Evolutionary conservation across 2,113 vertebrate species (phyloP).

Genomic region (Tragelaphus strepsiceros): DNA sequence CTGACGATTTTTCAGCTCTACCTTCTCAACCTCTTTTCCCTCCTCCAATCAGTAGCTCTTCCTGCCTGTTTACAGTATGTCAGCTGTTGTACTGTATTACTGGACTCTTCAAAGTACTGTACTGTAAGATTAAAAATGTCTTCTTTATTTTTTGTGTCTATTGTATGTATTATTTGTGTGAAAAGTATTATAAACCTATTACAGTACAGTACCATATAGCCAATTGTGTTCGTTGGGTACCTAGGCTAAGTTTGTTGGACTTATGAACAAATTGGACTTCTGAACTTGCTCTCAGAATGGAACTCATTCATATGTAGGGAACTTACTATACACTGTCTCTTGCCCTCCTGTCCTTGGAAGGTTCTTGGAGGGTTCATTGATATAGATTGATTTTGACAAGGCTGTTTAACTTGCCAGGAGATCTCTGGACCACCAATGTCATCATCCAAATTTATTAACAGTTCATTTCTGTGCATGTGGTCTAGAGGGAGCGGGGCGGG

Average conservation of each 20-base stretch:
- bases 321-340: too few relatives aligned
- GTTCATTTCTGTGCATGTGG: background rate
- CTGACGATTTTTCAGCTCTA: background rate
- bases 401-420: background rate
- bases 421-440: background rate
- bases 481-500: background rate
- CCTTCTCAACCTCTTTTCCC: background rate
- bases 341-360: background rate
- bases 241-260: background rate
- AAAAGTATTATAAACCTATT: background rate
- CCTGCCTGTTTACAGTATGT: background rate
- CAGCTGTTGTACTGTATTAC: background rate
- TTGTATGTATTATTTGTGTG: background rate
- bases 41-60: background rate
- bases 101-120: background rate
- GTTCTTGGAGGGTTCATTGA: background rate
- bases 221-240: background rate
- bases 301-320: background rate
- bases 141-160: background rate
- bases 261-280: background rate
- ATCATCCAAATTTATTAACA: background rate
- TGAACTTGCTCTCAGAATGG: background rate
- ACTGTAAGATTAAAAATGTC: background rate
- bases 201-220: background rate
- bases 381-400: background rate